Evolutionary conservation across 2,888 invertebrate species (phyloP), one percentile per base, ranked within the genome.

Genomic region (Coelinius sp.): DNA sequence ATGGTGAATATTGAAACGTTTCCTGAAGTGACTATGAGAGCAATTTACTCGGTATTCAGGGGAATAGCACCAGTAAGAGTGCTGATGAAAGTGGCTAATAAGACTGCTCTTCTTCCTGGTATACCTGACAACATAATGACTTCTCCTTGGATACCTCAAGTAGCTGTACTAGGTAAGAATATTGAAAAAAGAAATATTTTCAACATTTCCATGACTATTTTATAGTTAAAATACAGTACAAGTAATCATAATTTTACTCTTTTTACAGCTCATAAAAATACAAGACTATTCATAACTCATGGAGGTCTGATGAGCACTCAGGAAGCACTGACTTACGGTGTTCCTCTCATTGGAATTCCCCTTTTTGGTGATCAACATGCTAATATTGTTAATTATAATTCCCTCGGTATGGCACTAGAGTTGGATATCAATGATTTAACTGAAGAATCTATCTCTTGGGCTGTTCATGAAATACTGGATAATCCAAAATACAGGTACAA

Each of bases 401-500:
- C 73, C 1, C 78, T 71, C n/a, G 78, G 79, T 3, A 78, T 81
- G 41, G 82, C 83, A 2, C 56, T 83, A 4, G 27, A 41, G 3
- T 59, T 82, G 14, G 59, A 77, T 64, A 67, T 73, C 27, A 8
- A 74, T 12, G 62, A 76, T 10, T 64, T 90, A 1, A 87, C 86
- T 0, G 84, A 84, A 41, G 80, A 86, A 12, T 82, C 82, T 5
- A 70, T 90, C 46, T 80, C 84, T 1, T 67, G 76, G 1, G 86
- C 86, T 41, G 78, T 90, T 1, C 80, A 85, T n/a, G 76, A 82
- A 12, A 78, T 90, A 27, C 73, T 89, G 12, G 75, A 80, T 1
- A 84, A 90, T 74, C 86, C 86, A 0, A 80, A 78, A 8, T 89
- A 88, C 74, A 86, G 79, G 76, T 84, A 70, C 72, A 68, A 25